A percentile compares a stretch with the other conserved stretches of the same genome.
Conservation (phyloP, 1,140 invertebrate genomes). For the Notospermus geniculatus region DNA sequence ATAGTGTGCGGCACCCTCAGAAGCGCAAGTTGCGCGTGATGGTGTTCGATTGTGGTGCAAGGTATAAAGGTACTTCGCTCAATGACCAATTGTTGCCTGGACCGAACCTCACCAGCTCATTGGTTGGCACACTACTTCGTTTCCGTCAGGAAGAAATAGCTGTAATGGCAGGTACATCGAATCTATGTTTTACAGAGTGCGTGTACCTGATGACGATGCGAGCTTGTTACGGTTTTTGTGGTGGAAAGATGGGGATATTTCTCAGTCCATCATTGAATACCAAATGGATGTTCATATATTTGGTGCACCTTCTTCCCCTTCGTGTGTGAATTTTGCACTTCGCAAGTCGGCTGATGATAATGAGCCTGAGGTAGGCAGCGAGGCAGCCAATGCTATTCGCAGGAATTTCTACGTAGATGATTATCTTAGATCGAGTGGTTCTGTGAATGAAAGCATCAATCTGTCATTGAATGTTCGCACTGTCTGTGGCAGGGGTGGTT, state of each 20-base stretch:
- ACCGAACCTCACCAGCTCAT: slow-evolving; percentile 14
- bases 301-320: slow-evolving; percentile 17
- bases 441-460: neutral
- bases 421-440: slow-evolving; percentile 12
- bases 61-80: slow-evolving; percentile 12
- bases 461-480: slow-evolving; percentile 9
- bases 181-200: slow-evolving; percentile 23
- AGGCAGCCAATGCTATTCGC: slow-evolving; percentile 7
- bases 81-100: no score
- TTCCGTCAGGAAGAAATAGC: no score
- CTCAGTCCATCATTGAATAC: slow-evolving; percentile 1
- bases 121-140: slow-evolving; percentile 14
- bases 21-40: neutral
- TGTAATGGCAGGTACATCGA: slow-evolving; percentile 21
- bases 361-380: neutral
- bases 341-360: slow-evolving; percentile 12
- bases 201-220: slow-evolving; percentile 11
- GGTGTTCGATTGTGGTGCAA: slow-evolving; percentile 1
- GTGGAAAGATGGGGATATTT: slow-evolving; percentile 16
- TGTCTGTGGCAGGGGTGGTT: slow-evolving; percentile 13
- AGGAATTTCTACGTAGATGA: slow-evolving; percentile 26
- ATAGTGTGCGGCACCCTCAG: no score
- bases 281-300: slow-evolving; percentile 23
- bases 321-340: slow-evolving; percentile 15
- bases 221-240: slow-evolving; percentile 15